A percentile compares a stretch with the other conserved stretches of the same genome.
phyloP scores from a whole-genome alignment of 2,113 vertebrate genomes.

The Ptilorrhoa leucosticta region DNA sequence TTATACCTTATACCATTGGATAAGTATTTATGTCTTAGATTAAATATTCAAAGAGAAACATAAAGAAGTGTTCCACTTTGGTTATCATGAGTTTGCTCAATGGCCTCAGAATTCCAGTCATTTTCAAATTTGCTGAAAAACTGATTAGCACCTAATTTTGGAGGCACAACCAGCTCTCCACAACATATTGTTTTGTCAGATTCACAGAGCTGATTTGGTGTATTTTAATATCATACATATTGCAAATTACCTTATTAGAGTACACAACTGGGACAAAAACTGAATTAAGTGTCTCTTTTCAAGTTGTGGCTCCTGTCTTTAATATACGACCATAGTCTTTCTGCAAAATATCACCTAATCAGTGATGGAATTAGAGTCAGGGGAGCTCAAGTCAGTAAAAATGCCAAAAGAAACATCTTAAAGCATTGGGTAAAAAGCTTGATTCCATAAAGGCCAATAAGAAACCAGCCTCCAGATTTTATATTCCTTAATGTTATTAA shows the following conservation, averaged over 20 bases:
- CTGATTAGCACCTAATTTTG: not conserved
- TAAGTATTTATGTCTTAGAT: not conserved
- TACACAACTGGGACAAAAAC: not conserved
- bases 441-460: not conserved
- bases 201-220: not conserved
- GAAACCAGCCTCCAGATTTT: not conserved
- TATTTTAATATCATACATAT: not conserved
- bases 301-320: not conserved
- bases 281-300: not conserved
- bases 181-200: not conserved
- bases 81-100: not conserved
- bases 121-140: not conserved
- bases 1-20: not conserved
- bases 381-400: not conserved
- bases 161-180: not conserved
- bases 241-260: not conserved
- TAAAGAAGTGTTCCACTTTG: not conserved
- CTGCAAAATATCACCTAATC: not conserved
- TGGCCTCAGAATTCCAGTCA: not conserved
- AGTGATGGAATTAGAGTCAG: not conserved
- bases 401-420: not conserved
- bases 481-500: not conserved
- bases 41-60: not conserved
- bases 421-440: not conserved
- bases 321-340: not conserved